phyloP scores from a whole-genome alignment of 2,113 vertebrate species.

The Polypterus senegalus region DNA sequence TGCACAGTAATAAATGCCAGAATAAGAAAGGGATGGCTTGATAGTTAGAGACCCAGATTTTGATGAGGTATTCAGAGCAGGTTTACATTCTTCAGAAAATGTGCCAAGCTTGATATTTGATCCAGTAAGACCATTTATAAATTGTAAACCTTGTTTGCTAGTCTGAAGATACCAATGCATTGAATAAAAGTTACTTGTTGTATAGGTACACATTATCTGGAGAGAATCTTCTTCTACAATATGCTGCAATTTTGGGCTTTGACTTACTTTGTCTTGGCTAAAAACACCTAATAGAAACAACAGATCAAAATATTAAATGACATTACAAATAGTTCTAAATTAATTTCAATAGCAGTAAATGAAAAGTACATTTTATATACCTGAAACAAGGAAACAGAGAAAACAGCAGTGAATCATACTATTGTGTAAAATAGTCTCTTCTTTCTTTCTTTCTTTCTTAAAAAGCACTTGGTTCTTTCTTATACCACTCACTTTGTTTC shows the following conservation, averaged over 20 bases:
- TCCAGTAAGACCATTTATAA: slow-evolving; percentile 2
- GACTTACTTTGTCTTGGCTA: slow-evolving; percentile 3
- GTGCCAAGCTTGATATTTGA: background rate
- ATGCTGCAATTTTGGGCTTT: background rate
- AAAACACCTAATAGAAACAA: slow-evolving; percentile 6
- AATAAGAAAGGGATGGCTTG: slow-evolving; percentile 1
- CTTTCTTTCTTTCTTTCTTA: too few relatives aligned
- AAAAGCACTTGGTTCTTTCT: too few relatives aligned
- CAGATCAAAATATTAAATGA: background rate
- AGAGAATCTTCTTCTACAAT: background rate
- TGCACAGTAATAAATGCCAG: slow-evolving; percentile 10
- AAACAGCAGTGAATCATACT: too few relatives aligned
- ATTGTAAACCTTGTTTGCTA: background rate
- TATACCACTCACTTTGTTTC: too few relatives aligned
- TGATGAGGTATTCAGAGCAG: slow-evolving; percentile 4
- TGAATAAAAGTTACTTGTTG: slow-evolving; percentile 6
- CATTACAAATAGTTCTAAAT: too few relatives aligned
- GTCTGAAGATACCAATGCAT: slow-evolving; percentile 8
- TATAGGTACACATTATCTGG: slow-evolving; percentile 2
- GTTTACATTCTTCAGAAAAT: background rate
- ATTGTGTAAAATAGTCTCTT: too few relatives aligned
- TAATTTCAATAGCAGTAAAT: too few relatives aligned
- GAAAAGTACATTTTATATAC: too few relatives aligned
- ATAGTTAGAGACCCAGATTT: slow-evolving; percentile 5
- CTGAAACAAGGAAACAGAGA: too few relatives aligned